Conservation (phyloP, 2,113 vertebrate species). For the Hippocampus abdominalis region DNA sequence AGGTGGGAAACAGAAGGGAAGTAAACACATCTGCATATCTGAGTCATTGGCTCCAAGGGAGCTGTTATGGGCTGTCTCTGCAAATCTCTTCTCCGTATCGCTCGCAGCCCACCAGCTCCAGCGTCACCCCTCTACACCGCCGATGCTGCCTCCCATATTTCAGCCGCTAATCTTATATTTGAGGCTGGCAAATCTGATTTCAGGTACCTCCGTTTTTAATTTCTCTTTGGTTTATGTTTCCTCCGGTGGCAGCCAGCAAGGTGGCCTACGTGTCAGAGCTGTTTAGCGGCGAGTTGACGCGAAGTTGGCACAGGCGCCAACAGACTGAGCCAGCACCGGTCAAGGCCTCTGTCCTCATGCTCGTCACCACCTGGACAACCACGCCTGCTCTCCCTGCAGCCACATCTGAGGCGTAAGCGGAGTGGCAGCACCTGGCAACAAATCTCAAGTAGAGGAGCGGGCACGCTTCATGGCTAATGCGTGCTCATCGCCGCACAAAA, state of each 20-base stretch:
- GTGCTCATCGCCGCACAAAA: conserved; percentile 4
- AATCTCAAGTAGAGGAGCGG: neutral
- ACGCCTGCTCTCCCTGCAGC: conserved; percentile 50
- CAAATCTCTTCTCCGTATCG: conserved; percentile 57
- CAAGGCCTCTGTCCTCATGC: conserved; percentile 57
- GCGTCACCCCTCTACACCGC: conserved; percentile 24
- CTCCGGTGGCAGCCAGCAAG: conserved; percentile 28
- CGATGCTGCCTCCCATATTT: conserved; percentile 52
- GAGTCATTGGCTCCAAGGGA: conserved; percentile 73
- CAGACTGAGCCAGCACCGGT: conserved; percentile 59
- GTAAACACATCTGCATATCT: conserved; percentile 75
- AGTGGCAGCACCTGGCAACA: conserved; percentile 39
- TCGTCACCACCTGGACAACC: conserved; percentile 59
- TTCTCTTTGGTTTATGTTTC: conserved; percentile 13
- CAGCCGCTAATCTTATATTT: conserved; percentile 21
- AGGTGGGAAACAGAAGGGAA: conserved; percentile 64
- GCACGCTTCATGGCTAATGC: neutral
- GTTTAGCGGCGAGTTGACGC: conserved; percentile 57
- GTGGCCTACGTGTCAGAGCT: conserved; percentile 33
- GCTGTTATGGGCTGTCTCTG: conserved; percentile 67
- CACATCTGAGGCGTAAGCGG: conserved; percentile 38
- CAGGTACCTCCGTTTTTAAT: conserved; percentile 18
- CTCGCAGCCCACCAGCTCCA: conserved; percentile 56
- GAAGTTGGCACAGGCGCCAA: conserved; percentile 62
- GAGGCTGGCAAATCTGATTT: conserved; percentile 42